Base-by-base conservation (phyloP, 30 jellyfish, hydroid and myxozoan species). In the Cassiopea xamachana region DNA sequence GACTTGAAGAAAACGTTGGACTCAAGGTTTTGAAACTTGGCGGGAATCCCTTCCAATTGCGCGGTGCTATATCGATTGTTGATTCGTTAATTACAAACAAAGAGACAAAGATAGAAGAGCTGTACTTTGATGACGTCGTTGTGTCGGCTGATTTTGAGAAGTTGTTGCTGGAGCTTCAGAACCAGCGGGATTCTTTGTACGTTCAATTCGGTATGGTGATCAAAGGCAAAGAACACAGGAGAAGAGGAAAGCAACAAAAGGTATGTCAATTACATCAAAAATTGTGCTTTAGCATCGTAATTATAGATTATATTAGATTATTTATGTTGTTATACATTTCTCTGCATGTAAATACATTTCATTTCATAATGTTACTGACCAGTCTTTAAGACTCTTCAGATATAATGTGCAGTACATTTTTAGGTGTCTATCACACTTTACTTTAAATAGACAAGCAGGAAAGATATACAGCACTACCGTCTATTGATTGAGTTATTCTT, bases 241-340 rank as follows among this genome's bases (percentile, higher is more conserved):
- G 83, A 69, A 83, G 92, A 64, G 93, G 93, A 39, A 83, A 48
- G 60, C 75, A 83, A 81, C 87, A 83, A 72, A 91, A 91, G 97
- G 96, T 89, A 88, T 18, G 44, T 5, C 15, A 60, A 7, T 18
- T 55, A 43, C 12, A 47, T 15, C 5, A 47, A 0, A 27, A 27
- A 27, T 27, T 27, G 39, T 27, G 39, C 39, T 27, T 27, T 27
- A 27, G 0, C 39, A 27, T 27, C 39, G 39, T 27, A 27, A 27
- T 27, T 27, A 27, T 27, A 27, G 39, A 27, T 27, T 27, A 27
- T 27, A 27, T 27, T n/a, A n/a, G n/a, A n/a, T n/a, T n/a, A n/a
- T n/a, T n/a, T n/a, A n/a, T n/a, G n/a, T n/a, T n/a, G n/a, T n/a
- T n/a, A n/a, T n/a, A n/a, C n/a, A 27, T 27, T 27, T 27, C 39